Conservation (phyloP, 2,113 vertebrate genomes). For the Toxostoma redivivum region DNA sequence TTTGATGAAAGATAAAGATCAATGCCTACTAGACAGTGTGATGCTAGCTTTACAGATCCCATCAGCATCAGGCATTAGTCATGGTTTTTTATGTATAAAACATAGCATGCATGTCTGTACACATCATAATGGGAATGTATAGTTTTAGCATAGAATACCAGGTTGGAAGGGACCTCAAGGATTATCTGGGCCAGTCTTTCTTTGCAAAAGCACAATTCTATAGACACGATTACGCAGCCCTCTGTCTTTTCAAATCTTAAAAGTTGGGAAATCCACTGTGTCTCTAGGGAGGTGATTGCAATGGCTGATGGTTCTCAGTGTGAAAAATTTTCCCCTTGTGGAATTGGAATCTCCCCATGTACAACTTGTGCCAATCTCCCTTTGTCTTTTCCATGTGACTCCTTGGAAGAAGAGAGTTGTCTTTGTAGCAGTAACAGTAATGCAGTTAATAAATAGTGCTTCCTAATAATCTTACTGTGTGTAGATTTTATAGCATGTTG, state of each 20-base stretch:
- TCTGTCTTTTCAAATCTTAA: background rate
- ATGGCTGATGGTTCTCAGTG: background rate
- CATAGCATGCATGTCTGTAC: background rate
- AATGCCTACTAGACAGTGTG: background rate
- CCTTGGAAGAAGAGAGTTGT: background rate
- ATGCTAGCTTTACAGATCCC: background rate
- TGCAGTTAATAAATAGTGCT: background rate
- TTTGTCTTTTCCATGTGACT: background rate
- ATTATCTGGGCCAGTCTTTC: background rate
- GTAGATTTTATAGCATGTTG: background rate
- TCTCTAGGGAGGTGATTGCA: background rate
- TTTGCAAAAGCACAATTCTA: background rate
- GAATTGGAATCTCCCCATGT: background rate
- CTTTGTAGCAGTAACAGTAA: background rate
- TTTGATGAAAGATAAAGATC: constrained; percentile 20
- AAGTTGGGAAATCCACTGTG: background rate
- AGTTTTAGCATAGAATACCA: background rate
- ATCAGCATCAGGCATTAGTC: background rate
- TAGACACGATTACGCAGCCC: background rate
- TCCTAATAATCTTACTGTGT: background rate
- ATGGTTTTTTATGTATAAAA: background rate
- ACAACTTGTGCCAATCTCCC: background rate
- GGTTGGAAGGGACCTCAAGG: background rate
- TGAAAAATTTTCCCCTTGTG: background rate
- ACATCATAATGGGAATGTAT: background rate